Evolutionary conservation across 2,113 vertebrate genomes (phyloP).

Genomic region (Strigops habroptila): DNA sequence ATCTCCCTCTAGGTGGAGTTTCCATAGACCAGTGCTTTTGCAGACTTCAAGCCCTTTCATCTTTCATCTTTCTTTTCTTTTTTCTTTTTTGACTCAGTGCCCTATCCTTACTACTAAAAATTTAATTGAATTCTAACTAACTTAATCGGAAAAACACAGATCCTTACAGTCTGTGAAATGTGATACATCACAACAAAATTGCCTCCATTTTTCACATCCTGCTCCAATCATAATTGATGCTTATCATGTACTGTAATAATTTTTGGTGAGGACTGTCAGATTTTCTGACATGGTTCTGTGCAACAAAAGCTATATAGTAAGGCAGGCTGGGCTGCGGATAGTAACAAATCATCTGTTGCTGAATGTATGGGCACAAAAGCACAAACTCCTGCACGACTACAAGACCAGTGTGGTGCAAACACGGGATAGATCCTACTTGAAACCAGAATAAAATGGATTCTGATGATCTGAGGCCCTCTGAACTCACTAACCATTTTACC

Average conservation of each 20-base stretch:
- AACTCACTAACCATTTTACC: not conserved
- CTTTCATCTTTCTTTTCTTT: not conserved
- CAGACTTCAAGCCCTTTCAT: not conserved
- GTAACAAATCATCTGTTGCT: not conserved
- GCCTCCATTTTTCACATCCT: not conserved
- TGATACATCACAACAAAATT: not conserved
- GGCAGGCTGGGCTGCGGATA: not conserved
- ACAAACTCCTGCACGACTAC: not conserved
- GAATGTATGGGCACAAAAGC: not conserved
- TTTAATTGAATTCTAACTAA: not conserved
- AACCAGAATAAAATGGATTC: not conserved
- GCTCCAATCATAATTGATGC: not conserved
- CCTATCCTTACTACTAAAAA: not conserved
- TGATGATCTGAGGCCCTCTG: not conserved
- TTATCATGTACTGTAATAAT: not conserved
- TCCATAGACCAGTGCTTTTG: not conserved
- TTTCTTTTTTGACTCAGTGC: not conserved
- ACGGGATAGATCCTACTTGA: not conserved
- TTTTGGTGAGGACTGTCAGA: not conserved
- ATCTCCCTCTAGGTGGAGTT: slow-evolving; percentile 17
- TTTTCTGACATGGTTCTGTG: not conserved
- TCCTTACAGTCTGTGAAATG: not conserved
- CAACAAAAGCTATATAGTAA: not conserved
- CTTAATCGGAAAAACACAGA: not conserved
- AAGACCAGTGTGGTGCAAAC: not conserved